Conservation (phyloP, 2,888 invertebrate genomes). For the Acronicta psi region DNA sequence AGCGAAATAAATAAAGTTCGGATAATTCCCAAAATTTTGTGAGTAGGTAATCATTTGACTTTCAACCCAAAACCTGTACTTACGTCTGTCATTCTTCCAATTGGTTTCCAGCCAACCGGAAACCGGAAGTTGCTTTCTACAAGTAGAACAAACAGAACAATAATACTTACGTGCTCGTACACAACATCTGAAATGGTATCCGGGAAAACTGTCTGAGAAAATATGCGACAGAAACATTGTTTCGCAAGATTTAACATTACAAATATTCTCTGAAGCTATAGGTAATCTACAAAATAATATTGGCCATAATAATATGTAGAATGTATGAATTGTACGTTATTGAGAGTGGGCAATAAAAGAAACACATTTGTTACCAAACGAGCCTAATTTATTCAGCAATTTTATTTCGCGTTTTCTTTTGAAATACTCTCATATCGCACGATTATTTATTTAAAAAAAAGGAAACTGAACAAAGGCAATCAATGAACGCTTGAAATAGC, state of each 20-base stretch:
- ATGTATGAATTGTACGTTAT: conserved; percentile 14
- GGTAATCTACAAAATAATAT: conserved; percentile 23
- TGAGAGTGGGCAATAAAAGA: conserved; percentile 5
- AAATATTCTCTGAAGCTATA: conserved; percentile 36
- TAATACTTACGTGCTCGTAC: conserved; percentile 5
- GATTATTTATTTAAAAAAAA: conserved; percentile 22
- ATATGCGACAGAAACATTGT: conserved; percentile 33
- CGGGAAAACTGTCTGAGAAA: conserved; percentile 20
- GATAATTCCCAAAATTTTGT: no score
- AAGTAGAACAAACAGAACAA: conserved; percentile 12
- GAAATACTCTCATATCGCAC: background rate
- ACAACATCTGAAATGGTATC: conserved; percentile 10
- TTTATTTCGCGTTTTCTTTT: conserved; percentile 1
- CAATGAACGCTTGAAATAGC: conserved; percentile 37
- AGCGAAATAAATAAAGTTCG: no score
- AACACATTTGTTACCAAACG: conserved; percentile 14
- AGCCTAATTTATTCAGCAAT: background rate
- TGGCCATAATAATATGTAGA: conserved; percentile 13
- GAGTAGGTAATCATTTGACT: no score
- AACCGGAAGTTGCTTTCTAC: conserved; percentile 17
- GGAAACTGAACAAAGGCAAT: conserved; percentile 41
- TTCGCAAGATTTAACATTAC: conserved; percentile 42
- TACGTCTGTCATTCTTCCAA: conserved; percentile 9
- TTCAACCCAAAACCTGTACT: background rate
- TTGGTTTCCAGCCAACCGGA: conserved; percentile 22